Evolutionary conservation across 2,888 invertebrate genomes (phyloP), one percentile per base, ranked within the genome.

Genomic region (Conomelus anceps): DNA sequence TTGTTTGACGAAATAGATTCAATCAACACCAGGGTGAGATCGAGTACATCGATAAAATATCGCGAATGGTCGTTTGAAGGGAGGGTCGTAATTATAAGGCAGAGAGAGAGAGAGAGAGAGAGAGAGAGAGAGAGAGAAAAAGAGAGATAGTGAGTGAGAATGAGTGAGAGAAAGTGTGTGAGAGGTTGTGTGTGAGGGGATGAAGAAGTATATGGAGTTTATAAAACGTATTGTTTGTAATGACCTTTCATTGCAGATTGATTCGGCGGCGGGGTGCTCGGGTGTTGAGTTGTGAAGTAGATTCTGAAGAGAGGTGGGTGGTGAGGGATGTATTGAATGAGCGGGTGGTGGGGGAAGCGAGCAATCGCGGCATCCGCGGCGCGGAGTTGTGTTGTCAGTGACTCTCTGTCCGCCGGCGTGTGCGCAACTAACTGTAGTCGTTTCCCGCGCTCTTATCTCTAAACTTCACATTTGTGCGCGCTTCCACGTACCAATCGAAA

Each of bases 151-250:
- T n/a, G n/a, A n/a, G n/a, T n/a, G n/a, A n/a, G n/a, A n/a, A n/a
- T n/a, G n/a, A n/a, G n/a, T n/a, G n/a, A n/a, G n/a, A n/a, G n/a
- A n/a, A n/a, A n/a, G n/a, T n/a, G n/a, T n/a, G n/a, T n/a, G n/a
- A n/a, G n/a, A n/a, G n/a, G n/a, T n/a, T n/a, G n/a, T n/a, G n/a
- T n/a, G n/a, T n/a, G n/a, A n/a, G n/a, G n/a, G n/a, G 34, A 7
- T n/a, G 63, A 63, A 63, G 63, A 63, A 63, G n/a, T 24, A 17
- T 22, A 24, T 23, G 23, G 26, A 86, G 24, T 86, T 86, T 86
- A 86, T 86, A 86, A 63, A 86, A 86, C 86, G 86, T 86, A 86
- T 86, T 86, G 86, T 86, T 86, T 86, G 86, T 86, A 86, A 86
- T 86, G 86, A 86, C 86, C 86, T 86, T 86, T 86, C 86, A 86